Conservation (phyloP, 2,888 invertebrate genomes). For the Emmelina monodactyla region DNA sequence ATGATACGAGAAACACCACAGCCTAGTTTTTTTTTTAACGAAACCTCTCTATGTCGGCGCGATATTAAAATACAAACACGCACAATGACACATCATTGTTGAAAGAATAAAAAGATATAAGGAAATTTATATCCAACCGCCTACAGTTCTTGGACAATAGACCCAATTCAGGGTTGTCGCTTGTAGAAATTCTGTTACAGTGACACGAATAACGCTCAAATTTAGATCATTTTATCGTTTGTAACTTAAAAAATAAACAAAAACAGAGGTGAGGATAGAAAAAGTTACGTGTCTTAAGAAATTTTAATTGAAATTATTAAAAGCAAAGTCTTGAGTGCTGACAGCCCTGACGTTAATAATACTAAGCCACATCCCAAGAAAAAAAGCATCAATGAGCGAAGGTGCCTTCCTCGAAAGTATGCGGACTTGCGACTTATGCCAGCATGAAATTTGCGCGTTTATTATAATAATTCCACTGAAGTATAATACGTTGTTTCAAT, state of each 20-base stretch:
- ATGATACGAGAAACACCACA: constrained; percentile 36
- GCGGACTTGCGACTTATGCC: constrained; percentile 22
- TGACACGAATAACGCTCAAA: no score
- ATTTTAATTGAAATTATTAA: no score
- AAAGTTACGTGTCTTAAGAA: no score
- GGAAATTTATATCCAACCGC: constrained; percentile 40
- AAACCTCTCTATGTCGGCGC: constrained; percentile 27
- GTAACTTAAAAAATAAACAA: no score
- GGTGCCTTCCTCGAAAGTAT: constrained; percentile 25
- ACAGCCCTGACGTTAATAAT: background rate
- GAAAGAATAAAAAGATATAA: constrained; percentile 36
- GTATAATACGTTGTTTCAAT: constrained; percentile 7
- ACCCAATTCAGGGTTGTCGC: no score
- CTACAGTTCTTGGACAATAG: constrained; percentile 34
- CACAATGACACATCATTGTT: constrained; percentile 54
- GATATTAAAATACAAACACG: constrained; percentile 60
- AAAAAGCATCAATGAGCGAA: constrained; percentile 52
- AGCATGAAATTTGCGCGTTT: constrained; percentile 39
- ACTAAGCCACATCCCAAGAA: constrained; percentile 10
- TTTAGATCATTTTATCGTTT: no score
- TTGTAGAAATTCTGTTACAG: no score
- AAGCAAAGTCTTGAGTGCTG: no score
- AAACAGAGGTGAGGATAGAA: no score
- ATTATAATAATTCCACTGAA: background rate
- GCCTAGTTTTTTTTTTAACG: constrained; percentile 54